These are phyloP conservation scores for Oryzias celebensis DNA, from an alignment of 2,113 vertebrate species.

Conservation along the genomic window DNA sequence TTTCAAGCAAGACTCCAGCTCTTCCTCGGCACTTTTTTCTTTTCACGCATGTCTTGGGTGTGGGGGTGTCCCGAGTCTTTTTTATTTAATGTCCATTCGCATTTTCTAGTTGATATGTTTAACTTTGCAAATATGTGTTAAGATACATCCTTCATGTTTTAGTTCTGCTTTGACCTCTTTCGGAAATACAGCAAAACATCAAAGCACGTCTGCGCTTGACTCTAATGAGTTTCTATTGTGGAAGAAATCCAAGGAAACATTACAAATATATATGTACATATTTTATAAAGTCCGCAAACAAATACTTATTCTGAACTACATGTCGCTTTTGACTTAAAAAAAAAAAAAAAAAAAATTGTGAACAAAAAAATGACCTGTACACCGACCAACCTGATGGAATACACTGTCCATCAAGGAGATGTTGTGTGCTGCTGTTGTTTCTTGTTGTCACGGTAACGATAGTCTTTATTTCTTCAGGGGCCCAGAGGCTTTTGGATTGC, in stretches of 20 bases:
- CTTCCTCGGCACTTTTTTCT: constrained; percentile 48
- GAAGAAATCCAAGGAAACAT: too few species aligned
- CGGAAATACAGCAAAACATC: constrained; percentile 9
- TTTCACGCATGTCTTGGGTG: constrained; percentile 45
- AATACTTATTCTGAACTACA: neutral
- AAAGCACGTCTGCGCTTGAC: neutral
- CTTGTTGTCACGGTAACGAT: constrained; percentile 72
- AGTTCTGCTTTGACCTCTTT: constrained; percentile 20
- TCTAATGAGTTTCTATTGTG: neutral
- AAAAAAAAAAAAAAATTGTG: constrained; percentile 67
- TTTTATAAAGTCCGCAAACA: too few species aligned
- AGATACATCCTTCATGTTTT: constrained; percentile 14
- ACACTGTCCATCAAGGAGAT: constrained; percentile 70
- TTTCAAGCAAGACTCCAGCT: constrained; percentile 51
- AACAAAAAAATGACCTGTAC: constrained; percentile 52
- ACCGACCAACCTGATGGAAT: constrained; percentile 51
- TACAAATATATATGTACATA: too few species aligned
- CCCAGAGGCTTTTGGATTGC: constrained; percentile 73
- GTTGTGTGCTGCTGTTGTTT: constrained; percentile 78
- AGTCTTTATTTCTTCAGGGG: constrained; percentile 71
- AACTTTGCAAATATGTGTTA: constrained; percentile 22
- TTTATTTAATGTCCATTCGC: constrained; percentile 34
- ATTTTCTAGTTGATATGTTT: constrained; percentile 22
- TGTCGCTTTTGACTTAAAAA: constrained; percentile 49
- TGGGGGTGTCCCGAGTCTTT: neutral